Percentiles rank a stretch among this genome's conserved stretches.
Evolutionary conservation across 92 coral and sea anemone genomes (phyloP).

Genomic region (Umimayanthus kanabou): DNA sequence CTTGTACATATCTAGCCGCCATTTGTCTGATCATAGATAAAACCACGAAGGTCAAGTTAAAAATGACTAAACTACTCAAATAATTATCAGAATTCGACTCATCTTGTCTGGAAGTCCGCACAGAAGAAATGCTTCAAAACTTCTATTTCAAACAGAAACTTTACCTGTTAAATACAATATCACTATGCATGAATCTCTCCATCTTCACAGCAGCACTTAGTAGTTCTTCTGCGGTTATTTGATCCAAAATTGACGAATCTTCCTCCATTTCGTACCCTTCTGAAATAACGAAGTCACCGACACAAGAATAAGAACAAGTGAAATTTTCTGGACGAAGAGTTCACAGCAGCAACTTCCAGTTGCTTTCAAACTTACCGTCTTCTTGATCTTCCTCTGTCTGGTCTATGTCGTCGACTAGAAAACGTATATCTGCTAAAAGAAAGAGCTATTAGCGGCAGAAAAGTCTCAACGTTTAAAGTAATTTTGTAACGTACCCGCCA

Average conservation of each 20-base stretch:
- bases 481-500: conserved; percentile 99
- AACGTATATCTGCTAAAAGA: conserved; percentile 85
- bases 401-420: conserved; percentile 86
- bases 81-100: conserved; percentile 8
- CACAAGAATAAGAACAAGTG: conserved; percentile 18
- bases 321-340: conserved; percentile 29
- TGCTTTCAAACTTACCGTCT: conserved; percentile 72
- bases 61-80: not conserved
- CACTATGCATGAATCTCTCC: conserved; percentile 98
- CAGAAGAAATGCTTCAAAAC: conserved; percentile 18
- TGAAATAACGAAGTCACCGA: conserved; percentile 39
- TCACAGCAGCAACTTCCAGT: not conserved
- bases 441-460: conserved; percentile 50
- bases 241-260: conserved; percentile 83
- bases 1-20: conserved; percentile 96
- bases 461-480: conserved; percentile 59
- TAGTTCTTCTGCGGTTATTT: conserved; percentile 85
- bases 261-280: conserved; percentile 80
- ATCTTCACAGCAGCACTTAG: conserved; percentile 86
- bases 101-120: conserved; percentile 2
- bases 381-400: conserved; percentile 93
- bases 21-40: conserved; percentile 72
- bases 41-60: not conserved
- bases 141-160: not conserved
- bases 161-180: conserved; percentile 96